Conservation (phyloP, 2,113 vertebrate genomes). For the Periophthalmus modestus region DNA sequence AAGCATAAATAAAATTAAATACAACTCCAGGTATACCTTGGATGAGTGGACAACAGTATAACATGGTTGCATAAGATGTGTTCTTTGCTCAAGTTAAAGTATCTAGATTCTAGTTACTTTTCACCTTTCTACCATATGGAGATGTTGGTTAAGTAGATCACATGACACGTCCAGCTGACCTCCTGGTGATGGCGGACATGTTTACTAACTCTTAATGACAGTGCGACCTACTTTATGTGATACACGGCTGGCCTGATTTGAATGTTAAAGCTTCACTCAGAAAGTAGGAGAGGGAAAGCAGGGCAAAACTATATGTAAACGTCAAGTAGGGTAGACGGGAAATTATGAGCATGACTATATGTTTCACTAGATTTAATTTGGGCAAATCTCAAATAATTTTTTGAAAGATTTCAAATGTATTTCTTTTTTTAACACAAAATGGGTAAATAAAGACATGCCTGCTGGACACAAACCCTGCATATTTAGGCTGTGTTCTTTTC, state of each 20-base stretch:
- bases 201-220: constrained; percentile 11
- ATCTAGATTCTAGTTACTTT: not conserved
- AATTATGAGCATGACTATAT: not conserved
- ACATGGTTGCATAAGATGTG: too few species aligned
- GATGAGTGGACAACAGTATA: too few species aligned
- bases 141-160: not conserved
- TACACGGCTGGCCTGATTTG: not conserved
- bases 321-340: not conserved
- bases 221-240: constrained; percentile 7
- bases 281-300: not conserved
- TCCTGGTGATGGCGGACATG: not conserved
- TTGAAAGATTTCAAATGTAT: too few species aligned
- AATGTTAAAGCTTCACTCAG: not conserved
- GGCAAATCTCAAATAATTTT: not conserved
- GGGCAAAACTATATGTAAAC: not conserved
- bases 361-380: not conserved
- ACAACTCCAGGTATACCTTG: too few species aligned
- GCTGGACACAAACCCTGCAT: too few species aligned
- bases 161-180: not conserved
- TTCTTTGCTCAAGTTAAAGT: too few species aligned
- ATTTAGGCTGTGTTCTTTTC: too few species aligned
- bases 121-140: constrained; percentile 71
- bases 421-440: too few species aligned
- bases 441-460: too few species aligned
- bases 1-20: too few species aligned